phyloP scores from a whole-genome alignment of 2,797 vertebrate genomes.

The Pachyuromys duprasi region DNA sequence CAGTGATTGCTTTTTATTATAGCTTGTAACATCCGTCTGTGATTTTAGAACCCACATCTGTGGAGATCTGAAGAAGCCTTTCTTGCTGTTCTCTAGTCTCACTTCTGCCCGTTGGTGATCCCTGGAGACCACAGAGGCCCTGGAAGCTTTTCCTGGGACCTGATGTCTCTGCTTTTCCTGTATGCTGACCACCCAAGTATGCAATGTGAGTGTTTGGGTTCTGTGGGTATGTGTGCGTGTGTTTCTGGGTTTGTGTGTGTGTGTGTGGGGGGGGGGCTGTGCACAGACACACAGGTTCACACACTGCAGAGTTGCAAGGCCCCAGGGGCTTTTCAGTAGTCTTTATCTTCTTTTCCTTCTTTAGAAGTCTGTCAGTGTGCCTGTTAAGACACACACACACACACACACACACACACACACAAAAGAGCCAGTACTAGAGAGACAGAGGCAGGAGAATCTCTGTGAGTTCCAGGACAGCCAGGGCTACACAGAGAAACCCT shows the following conservation, averaged over 20 bases:
- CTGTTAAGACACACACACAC: no score
- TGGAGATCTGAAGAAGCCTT: background rate
- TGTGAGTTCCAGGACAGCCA: background rate
- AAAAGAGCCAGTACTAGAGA: background rate
- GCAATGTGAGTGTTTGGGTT: no score
- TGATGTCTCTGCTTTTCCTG: background rate
- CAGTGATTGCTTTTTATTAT: background rate
- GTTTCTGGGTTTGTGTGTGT: no score
- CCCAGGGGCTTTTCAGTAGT: rapidly evolving
- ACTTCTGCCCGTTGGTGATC: background rate
- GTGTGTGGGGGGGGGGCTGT: rapidly evolving
- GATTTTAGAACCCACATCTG: background rate
- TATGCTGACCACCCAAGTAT: no score
- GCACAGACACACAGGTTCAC: background rate
- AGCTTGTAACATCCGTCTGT: background rate
- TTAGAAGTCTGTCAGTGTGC: background rate
- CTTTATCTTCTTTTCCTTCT: background rate
- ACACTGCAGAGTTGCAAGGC: background rate
- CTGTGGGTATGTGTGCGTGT: background rate
- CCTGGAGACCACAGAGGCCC: background rate
- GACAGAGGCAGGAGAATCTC: background rate
- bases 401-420: no score
- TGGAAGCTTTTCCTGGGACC: background rate
- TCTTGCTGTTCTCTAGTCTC: background rate
- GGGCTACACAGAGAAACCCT: no score